A percentile compares a stretch with the other conserved stretches of the same genome.
phyloP scores from a whole-genome alignment of 2,797 vertebrate genomes.

The Nyctibius grandis region DNA sequence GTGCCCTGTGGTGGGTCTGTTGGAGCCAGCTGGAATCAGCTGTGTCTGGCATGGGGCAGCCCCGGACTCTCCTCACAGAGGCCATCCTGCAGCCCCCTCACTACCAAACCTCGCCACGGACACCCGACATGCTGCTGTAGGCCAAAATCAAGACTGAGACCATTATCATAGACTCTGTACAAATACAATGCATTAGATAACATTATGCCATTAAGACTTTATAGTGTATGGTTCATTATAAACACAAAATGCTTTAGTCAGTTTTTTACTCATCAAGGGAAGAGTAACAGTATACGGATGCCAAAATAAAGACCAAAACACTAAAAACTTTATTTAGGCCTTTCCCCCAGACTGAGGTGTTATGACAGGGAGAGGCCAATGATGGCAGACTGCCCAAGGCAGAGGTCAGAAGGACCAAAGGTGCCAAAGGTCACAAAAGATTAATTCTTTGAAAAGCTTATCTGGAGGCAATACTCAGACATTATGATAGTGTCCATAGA shows the following conservation, averaged over 20 bases:
- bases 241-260: background rate
- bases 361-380: background rate
- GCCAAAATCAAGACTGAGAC: background rate
- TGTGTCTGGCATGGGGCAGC: rapidly evolving
- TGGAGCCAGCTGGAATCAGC: rapidly evolving
- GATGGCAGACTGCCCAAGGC: background rate
- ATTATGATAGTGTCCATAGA: background rate
- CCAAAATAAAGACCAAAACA: background rate
- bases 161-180: background rate
- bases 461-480: background rate
- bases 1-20: rapidly evolving
- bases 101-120: background rate
- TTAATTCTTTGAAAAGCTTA: background rate
- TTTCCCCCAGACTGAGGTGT: background rate
- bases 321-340: background rate
- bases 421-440: background rate
- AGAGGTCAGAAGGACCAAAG: background rate
- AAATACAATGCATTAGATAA: background rate
- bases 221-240: background rate
- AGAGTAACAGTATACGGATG: background rate
- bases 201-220: background rate
- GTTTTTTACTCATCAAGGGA: background rate
- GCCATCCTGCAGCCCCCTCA: background rate
- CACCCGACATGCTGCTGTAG: background rate
- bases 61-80: background rate